Evolutionary conservation across 2,797 vertebrate species (phyloP).

Genomic region (Coreius guichenoti): DNA sequence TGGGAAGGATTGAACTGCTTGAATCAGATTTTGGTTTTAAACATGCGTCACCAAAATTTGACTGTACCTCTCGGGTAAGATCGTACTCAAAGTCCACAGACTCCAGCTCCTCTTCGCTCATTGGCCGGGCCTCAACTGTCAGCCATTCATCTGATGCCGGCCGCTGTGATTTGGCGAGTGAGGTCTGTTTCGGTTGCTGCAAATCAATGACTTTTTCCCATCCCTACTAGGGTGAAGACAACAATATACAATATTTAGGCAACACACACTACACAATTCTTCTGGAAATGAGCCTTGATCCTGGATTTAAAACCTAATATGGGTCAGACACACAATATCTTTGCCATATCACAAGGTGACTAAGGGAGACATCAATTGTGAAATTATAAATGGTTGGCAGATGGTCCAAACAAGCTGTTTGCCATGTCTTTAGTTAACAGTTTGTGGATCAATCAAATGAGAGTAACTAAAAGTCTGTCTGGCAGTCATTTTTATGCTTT

Average conservation of each 20-base stretch:
- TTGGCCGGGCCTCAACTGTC: conserved; percentile 69
- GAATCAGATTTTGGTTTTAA: neutral
- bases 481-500: neutral
- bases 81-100: conserved; percentile 90
- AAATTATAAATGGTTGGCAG: neutral
- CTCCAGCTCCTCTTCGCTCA: conserved; percentile 87
- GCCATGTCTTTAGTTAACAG: neutral
- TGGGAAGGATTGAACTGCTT: neutral
- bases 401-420: neutral
- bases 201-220: conserved; percentile 87
- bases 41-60: neutral
- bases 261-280: neutral
- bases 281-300: neutral
- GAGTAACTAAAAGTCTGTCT: neutral
- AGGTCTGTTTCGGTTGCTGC: conserved; percentile 81
- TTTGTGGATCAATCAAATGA: neutral
- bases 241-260: conserved; percentile 41
- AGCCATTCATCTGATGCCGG: conserved; percentile 83
- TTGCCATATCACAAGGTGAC: neutral
- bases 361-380: neutral
- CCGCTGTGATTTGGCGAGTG: conserved; percentile 63
- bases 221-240: conserved; percentile 78
- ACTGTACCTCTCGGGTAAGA: conserved; percentile 90
- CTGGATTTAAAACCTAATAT: conserved; percentile 2
- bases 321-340: neutral